These are phyloP conservation scores for Zalophus californianus DNA, from an alignment of 2,797 vertebrate species.

Conservation along the genomic window DNA sequence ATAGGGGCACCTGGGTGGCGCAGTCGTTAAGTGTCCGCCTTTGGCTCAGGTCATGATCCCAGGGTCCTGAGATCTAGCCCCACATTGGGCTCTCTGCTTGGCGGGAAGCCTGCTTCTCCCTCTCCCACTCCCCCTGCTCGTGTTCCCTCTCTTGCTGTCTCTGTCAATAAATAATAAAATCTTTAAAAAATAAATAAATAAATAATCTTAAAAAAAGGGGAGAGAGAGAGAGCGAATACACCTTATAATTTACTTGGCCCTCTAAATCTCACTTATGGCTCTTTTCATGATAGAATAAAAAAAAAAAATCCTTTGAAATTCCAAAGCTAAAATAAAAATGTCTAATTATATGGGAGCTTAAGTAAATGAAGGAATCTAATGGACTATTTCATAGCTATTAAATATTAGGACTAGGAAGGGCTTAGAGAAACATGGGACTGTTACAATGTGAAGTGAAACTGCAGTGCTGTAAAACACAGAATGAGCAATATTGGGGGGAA, in stretches of 20 bases:
- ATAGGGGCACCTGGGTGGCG: too few relatives aligned
- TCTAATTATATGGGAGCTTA: background rate
- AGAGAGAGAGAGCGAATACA: background rate
- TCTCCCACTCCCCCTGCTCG: too few relatives aligned
- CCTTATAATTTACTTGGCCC: background rate
- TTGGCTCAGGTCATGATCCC: too few relatives aligned
- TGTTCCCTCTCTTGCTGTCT: too few relatives aligned
- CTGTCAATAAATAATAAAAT: too few relatives aligned
- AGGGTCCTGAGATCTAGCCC: too few relatives aligned
- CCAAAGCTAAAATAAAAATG: conserved; percentile 17
- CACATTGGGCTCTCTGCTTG: too few relatives aligned
- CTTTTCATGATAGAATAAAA: background rate
- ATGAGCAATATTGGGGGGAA: background rate
- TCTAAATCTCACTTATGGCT: background rate
- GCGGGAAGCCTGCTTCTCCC: too few relatives aligned
- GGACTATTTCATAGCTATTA: background rate
- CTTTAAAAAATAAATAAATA: too few relatives aligned
- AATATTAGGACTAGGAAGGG: background rate
- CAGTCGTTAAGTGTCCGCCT: too few relatives aligned
- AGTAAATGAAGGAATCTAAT: background rate
- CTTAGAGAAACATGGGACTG: conserved; percentile 14
- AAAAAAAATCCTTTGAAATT: background rate
- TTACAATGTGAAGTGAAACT: conserved; percentile 26
- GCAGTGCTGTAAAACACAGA: conserved; percentile 19
- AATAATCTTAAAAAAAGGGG: too few relatives aligned